phyloP scores from a whole-genome alignment of 37 sponge, comb jelly and placozoan genomes.

The Halichondria panicea region DNA sequence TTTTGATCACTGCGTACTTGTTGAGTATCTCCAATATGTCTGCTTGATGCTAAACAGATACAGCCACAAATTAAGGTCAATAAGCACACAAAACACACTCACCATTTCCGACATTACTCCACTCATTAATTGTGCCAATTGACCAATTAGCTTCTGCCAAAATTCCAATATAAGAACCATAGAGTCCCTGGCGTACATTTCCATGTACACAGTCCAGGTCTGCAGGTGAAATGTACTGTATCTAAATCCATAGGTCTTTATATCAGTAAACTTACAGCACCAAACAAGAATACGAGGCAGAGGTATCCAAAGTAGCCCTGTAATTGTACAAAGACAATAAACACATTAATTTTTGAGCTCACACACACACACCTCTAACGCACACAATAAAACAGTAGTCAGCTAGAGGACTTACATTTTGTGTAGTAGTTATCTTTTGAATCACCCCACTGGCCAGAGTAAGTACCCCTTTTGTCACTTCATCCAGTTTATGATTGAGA shows the following conservation, averaged over 20 bases:
- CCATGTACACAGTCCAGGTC: conserved; percentile 61
- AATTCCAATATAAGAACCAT: conserved; percentile 5
- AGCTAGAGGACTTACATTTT: background rate
- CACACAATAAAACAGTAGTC: background rate
- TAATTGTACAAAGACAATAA: background rate
- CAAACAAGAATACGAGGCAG: conserved; percentile 15
- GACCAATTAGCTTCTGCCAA: conserved; percentile 32
- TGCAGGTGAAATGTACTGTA: background rate
- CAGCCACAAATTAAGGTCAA: background rate
- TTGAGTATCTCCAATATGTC: conserved; percentile 30
- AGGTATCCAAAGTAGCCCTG: background rate
- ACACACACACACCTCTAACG: background rate
- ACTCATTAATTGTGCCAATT: background rate
- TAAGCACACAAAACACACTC: background rate
- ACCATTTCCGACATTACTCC: background rate
- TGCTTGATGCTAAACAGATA: background rate
- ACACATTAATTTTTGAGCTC: background rate
- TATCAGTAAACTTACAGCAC: conserved; percentile 19
- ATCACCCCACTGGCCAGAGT: conserved; percentile 8
- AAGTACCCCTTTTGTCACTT: background rate
- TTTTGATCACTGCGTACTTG: conserved; percentile 12
- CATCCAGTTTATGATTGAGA: conserved; percentile 21
- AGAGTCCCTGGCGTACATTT: conserved; percentile 12
- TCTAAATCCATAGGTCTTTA: background rate
- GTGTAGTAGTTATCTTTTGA: background rate